These are phyloP conservation scores for Phaonia tiefii DNA, from an alignment of 2,888 invertebrate species.

Conservation along the genomic window DNA sequence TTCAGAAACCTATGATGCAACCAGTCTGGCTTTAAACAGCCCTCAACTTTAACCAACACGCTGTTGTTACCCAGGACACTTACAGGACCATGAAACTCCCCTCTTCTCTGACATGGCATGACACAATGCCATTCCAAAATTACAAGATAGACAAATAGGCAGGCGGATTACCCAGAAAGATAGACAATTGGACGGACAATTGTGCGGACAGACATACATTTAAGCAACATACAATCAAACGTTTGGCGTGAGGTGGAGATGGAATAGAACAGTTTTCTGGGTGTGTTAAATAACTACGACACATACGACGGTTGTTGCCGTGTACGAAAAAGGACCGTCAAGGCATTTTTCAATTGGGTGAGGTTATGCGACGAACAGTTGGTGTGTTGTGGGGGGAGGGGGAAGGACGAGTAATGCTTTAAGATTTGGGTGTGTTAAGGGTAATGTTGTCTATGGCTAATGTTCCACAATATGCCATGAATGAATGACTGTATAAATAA, in stretches of 20 bases:
- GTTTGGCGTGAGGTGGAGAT: neutral
- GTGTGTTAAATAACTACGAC: constrained; percentile 18
- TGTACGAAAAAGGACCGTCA: constrained; percentile 40
- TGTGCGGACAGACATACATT: constrained; percentile 24
- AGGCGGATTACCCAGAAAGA: constrained; percentile 14
- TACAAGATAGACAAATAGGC: constrained; percentile 12
- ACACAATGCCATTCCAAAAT: neutral
- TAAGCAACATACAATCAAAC: constrained; percentile 36
- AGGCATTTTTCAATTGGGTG: constrained; percentile 50
- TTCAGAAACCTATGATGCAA: constrained; percentile 63
- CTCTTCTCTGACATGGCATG: neutral
- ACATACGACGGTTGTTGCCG: constrained; percentile 1
- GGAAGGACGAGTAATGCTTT: constrained; percentile 11
- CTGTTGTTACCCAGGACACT: neutral
- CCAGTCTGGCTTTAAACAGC: constrained; percentile 51
- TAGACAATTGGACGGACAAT: constrained; percentile 19
- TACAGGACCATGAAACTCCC: neutral
- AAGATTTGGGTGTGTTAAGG: constrained; percentile 60
- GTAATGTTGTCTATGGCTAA: neutral
- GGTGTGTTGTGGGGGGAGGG: neutral
- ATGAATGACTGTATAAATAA: constrained; percentile 53
- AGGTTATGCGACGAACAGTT: constrained; percentile 35
- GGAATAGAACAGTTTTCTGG: neutral
- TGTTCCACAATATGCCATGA: constrained; percentile 58
- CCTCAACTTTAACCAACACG: neutral